Evolutionary conservation across 2,797 vertebrate species (phyloP), one percentile per base, ranked within the genome.

Genomic region (Sebastes steindachneri): DNA sequence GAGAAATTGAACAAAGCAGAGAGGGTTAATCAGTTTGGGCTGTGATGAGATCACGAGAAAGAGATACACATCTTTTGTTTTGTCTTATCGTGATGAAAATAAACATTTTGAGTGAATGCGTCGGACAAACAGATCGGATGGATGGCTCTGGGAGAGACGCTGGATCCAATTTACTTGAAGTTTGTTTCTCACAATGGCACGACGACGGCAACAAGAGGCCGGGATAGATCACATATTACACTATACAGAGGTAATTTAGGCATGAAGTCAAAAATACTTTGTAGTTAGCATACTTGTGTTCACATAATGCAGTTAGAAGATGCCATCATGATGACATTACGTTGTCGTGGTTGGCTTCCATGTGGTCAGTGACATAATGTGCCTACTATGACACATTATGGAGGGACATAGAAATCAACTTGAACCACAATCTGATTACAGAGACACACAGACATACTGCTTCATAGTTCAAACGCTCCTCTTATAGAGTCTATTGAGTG

Each of bases 61-160:
- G 11, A 73, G 88, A 92, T 89, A 60, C 2, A 2, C 7, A 88
- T 89, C 85, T 86, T 84, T 86, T 91, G 78, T 88, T 93, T 75
- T 85, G 87, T 88, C 88, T 91, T 85, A 85, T 92, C 66, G 1
- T 77, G 66, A 88, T 73, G 82, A 89, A 84, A 70, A 85, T 79
- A 89, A 89, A 86, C 79, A 84, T 85, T 81, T 75, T 78, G 64
- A 84, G 69, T 29, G 71, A 81, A 70, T 3, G 33, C 74, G 64
- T 80, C 80, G 82, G 76, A 69, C 65, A 69, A 72, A 69, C 78
- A 23, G 11, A 29, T 72, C 35, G 37, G 58, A 64, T 26, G 73
- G 29, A 67, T 29, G 62, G n/a, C 35, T 69, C 62, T 51, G 25
- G 19, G 53, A 80, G 59, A 70, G 59, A 70, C 15, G 75, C 65